Base-by-base conservation (phyloP, 2,797 vertebrate genomes). In the Synaphobranchus kaupii region DNA sequence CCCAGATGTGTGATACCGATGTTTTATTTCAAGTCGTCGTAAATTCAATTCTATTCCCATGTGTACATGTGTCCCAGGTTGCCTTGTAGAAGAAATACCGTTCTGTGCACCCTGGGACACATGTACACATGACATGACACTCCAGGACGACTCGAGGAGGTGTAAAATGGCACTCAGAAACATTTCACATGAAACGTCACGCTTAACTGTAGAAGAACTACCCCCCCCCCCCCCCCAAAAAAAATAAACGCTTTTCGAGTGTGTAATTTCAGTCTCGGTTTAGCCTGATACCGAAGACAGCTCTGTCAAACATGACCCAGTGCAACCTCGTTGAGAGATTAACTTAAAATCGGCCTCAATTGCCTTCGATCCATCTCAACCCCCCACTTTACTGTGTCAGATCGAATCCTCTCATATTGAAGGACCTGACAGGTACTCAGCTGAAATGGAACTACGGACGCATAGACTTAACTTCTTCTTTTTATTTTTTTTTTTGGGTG, bases 301-400 rank as follows among this genome's bases (percentile, higher is more conserved):
- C 52, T 6, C 83, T 84, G 31, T 84, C 83, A 84, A 84, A 84
- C 83, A 34, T 20, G 34, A 58, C 73, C 73, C 73, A 17, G 52
- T 20, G 8, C 10, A 13, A 28, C n/a, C n/a, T 34, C 22, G 4
- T 39, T n/a, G 52, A 34, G 8, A 56, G 52, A 31, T 56, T 56
- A 54, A 83, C 81, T 44, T 52, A 39, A 82, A 82, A 82, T 82
- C 48, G 50, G 15, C 50, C 44, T 82, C 80, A 13, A 82, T 82
- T 82, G 44, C 44, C 50, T 82, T 82, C 44, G 80, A 82, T 82
- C 83, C 13, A 28, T 20, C 54, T 84, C 56, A 60, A 44, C 83
- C 83, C 68, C 39, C 34, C 28, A 22, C 52, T 31, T 58, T 20
- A 6, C 83, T 22, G 28, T 31, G 83, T 58, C 52, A 22, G 25